Percentiles rank a stretch among this genome's conserved stretches.
phyloP scores from a whole-genome alignment of 2,888 invertebrate species.

The Drosophila nr. perissopoda region DNA sequence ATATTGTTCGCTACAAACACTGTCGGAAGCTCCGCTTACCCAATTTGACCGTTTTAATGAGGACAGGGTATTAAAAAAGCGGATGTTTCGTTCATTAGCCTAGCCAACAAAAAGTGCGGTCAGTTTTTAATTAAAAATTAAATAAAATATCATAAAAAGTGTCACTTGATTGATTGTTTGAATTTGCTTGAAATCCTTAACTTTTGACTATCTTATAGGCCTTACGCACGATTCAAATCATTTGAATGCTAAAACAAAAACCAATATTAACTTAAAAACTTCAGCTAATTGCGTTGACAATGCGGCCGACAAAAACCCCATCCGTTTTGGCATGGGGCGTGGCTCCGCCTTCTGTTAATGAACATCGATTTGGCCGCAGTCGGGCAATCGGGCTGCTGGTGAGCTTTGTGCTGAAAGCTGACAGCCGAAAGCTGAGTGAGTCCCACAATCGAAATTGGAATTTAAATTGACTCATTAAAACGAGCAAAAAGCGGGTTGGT shows the following conservation, averaged over 20 bases:
- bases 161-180: slow-evolving; percentile 6
- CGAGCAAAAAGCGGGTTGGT: slow-evolving; percentile 77
- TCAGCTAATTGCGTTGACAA: slow-evolving; percentile 73
- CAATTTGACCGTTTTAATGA: too few species aligned
- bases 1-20: neutral
- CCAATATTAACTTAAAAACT: slow-evolving; percentile 71
- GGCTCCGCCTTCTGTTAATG: slow-evolving; percentile 67
- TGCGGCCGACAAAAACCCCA: slow-evolving; percentile 49
- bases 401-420: slow-evolving; percentile 7
- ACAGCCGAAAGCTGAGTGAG: slow-evolving; percentile 28
- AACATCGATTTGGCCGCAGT: slow-evolving; percentile 78
- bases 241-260: slow-evolving; percentile 49
- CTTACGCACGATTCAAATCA: slow-evolving; percentile 40
- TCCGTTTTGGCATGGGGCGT: slow-evolving; percentile 34
- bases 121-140: slow-evolving; percentile 67
- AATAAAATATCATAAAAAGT: slow-evolving; percentile 25
- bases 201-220: slow-evolving; percentile 7
- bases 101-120: slow-evolving; percentile 56
- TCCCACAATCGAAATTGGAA: slow-evolving; percentile 79
- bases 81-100: slow-evolving; percentile 41
- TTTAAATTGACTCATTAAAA: slow-evolving; percentile 81
- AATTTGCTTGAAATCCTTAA: neutral
- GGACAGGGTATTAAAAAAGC: neutral
- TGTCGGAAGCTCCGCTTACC: too few species aligned
- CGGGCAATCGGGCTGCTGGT: slow-evolving; percentile 17